Percentiles rank a stretch among this genome's conserved stretches.
Evolutionary conservation across 1,140 invertebrate genomes (phyloP).

Genomic region (Charaxes varanes): DNA sequence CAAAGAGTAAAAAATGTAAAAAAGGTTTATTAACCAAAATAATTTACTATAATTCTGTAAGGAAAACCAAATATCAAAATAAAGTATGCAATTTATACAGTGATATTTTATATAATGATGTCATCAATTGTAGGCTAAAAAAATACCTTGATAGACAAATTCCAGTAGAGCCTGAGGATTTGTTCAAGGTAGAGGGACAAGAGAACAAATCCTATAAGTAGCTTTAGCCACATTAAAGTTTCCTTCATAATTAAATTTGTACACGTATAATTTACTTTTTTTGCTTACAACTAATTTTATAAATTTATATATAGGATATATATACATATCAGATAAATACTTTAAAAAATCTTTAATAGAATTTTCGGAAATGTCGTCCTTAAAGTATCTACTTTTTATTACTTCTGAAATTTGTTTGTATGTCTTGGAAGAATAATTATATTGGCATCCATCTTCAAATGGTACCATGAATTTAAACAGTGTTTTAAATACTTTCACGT

Average conservation of each 20-base stretch:
- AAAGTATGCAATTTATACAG: too few relatives aligned
- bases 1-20: too few relatives aligned
- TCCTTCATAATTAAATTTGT: conserved; percentile 60
- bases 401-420: conserved; percentile 30
- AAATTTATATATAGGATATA: conserved; percentile 48
- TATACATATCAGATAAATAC: conserved; percentile 39
- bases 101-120: too few relatives aligned
- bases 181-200: too few relatives aligned
- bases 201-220: too few relatives aligned
- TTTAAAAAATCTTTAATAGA: conserved; percentile 35
- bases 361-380: conserved; percentile 25
- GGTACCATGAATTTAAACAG: conserved; percentile 52
- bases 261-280: conserved; percentile 34
- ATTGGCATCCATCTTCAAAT: conserved; percentile 36
- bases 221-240: too few relatives aligned
- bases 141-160: too few relatives aligned
- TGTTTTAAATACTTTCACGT: conserved; percentile 30
- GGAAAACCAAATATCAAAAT: too few relatives aligned
- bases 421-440: conserved; percentile 28
- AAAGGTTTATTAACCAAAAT: too few relatives aligned
- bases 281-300: conserved; percentile 24
- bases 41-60: too few relatives aligned
- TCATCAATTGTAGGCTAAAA: too few relatives aligned
- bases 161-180: too few relatives aligned
- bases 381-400: conserved; percentile 47